These are phyloP conservation scores for Trypoxylon attenuatum DNA, from an alignment of 2,888 invertebrate species.

Conservation along the genomic window DNA sequence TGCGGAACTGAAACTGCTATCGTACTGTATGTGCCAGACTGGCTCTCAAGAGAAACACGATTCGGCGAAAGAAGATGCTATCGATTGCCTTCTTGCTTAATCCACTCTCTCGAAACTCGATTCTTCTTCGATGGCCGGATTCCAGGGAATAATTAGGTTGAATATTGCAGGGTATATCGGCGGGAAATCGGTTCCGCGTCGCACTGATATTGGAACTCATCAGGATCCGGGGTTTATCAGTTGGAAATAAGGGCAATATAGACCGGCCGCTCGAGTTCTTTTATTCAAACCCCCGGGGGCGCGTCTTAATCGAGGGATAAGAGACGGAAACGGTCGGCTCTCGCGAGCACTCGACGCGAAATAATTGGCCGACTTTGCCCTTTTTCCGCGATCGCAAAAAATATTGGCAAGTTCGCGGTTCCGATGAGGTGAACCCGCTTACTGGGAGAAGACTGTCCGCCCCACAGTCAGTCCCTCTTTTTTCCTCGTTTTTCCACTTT, in stretches of 20 bases:
- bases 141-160: conserved; percentile 2
- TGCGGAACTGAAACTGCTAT: no score
- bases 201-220: conserved; percentile 35
- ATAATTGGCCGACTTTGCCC: conserved; percentile 49
- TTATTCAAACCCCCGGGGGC: conserved; percentile 22
- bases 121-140: no score
- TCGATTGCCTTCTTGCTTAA: no score
- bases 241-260: conserved; percentile 46
- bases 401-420: no score
- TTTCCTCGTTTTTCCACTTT: no score
- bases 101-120: no score
- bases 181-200: conserved; percentile 10
- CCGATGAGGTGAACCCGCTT: no score
- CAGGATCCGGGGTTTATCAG: conserved; percentile 45
- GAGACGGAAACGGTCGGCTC: conserved; percentile 24
- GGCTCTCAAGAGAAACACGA: no score
- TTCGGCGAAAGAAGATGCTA: no score
- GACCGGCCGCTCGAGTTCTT: conserved; percentile 5
- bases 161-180: conserved; percentile 9
- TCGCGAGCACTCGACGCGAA: conserved; percentile 35
- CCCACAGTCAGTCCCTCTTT: no score
- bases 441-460: no score
- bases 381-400: not conserved
- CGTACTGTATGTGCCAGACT: no score
- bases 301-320: conserved; percentile 34